phyloP scores from a whole-genome alignment of 2,888 invertebrate species.

The Macrostomum cliftonense region DNA sequence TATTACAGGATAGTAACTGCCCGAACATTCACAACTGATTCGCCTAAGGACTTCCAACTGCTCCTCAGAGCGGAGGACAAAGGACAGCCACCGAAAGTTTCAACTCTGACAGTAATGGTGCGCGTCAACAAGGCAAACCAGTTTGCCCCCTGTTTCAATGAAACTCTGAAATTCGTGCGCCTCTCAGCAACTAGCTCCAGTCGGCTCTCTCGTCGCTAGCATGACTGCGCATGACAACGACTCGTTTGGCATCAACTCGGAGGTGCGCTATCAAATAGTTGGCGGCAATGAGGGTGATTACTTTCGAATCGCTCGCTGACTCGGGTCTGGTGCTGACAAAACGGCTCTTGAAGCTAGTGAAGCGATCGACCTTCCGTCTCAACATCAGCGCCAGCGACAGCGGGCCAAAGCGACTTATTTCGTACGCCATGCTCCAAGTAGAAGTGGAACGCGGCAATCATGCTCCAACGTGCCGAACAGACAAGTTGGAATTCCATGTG shows the following conservation, averaged over 20 bases:
- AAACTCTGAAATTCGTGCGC: constrained; percentile 61
- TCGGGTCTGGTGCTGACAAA: constrained; percentile 72
- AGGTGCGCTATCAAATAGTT: constrained; percentile 72
- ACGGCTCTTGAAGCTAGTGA: constrained; percentile 55
- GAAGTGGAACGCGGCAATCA: constrained; percentile 40
- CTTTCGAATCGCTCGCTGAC: constrained; percentile 67
- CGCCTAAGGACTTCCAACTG: constrained; percentile 36
- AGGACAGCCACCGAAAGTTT: constrained; percentile 52
- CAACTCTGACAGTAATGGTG: constrained; percentile 3
- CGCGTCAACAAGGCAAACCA: constrained; percentile 89
- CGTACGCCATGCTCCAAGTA: constrained; percentile 65
- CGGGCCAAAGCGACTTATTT: constrained; percentile 64
- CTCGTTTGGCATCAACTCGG: constrained; percentile 64
- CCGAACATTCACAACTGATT: neutral
- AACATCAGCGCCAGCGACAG: constrained; percentile 72
- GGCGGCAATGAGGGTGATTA: constrained; percentile 74
- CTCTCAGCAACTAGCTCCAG: constrained; percentile 70
- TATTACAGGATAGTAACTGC: neutral
- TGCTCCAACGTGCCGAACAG: no score
- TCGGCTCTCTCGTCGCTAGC: constrained; percentile 73
- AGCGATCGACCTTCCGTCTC: constrained; percentile 51
- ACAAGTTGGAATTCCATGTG: no score
- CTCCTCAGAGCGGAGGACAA: constrained; percentile 75
- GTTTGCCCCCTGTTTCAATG: constrained; percentile 79
- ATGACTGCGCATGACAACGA: constrained; percentile 83